Evolutionary conservation across 2,888 invertebrate species (phyloP).

Genomic region (Steinernema carpocapsae): DNA sequence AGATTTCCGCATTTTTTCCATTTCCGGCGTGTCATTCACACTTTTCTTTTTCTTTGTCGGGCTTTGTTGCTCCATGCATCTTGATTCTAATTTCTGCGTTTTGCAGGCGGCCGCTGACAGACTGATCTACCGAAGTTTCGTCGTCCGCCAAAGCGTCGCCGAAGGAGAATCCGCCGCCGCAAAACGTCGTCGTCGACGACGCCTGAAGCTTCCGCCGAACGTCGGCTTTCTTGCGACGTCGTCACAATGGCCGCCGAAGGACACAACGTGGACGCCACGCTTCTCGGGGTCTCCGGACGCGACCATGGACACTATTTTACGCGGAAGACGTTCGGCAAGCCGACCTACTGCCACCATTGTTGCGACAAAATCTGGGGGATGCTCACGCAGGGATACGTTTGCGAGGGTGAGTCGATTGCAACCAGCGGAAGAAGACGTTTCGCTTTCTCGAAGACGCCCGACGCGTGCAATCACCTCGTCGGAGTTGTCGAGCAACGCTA

Average conservation of each 20-base stretch:
- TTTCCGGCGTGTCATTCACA: too few relatives aligned
- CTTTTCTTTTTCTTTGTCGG: too few relatives aligned
- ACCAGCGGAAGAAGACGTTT: background rate
- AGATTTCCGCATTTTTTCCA: too few relatives aligned
- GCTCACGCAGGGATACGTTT: constrained; percentile 98
- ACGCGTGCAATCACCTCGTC: background rate
- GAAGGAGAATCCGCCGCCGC: background rate
- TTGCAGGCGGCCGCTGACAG: constrained; percentile 33
- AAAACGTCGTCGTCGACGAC: constrained; percentile 33
- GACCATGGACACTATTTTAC: constrained; percentile 92
- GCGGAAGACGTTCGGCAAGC: constrained; percentile 99
- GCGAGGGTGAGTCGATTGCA: constrained; percentile 83
- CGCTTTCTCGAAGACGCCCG: background rate
- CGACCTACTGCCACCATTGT: constrained; percentile 99
- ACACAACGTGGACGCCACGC: constrained; percentile 66
- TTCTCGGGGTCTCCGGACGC: constrained; percentile 54
- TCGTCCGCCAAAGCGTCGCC: background rate
- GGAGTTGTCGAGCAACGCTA: background rate
- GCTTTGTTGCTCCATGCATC: too few relatives aligned
- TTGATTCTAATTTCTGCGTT: background rate
- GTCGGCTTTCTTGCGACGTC: constrained; percentile 33
- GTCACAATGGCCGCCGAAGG: constrained; percentile 65
- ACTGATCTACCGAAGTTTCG: constrained; percentile 25
- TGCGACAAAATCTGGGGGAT: constrained; percentile 99
- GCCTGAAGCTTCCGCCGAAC: background rate